Percentiles rank a stretch among this genome's conserved stretches.
Evolutionary conservation across 30 jellyfish, hydroid and myxozoan species (phyloP).

Genomic region (Sanderia malayensis): DNA sequence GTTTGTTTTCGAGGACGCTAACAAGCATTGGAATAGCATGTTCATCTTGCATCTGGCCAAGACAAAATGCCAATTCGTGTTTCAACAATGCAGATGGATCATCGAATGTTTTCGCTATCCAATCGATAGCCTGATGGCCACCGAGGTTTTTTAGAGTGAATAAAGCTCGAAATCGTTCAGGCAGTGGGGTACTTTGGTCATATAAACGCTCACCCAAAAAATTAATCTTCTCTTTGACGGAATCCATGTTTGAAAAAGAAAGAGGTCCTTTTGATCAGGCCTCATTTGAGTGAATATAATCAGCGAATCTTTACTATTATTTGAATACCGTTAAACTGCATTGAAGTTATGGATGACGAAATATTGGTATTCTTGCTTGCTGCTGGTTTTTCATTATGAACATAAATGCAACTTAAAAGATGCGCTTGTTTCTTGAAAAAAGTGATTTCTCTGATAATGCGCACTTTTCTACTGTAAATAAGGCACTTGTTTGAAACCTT

Average conservation of each 20-base stretch:
- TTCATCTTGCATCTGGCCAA: conserved; percentile 97
- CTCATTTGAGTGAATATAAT: not conserved
- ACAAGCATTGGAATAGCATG: conserved; percentile 54
- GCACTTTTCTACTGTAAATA: too few relatives aligned
- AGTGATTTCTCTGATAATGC: too few relatives aligned
- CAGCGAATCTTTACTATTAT: not conserved
- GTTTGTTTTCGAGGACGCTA: conserved; percentile 59
- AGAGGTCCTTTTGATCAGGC: too few relatives aligned
- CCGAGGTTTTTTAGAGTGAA: conserved; percentile 78
- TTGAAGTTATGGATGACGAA: not conserved
- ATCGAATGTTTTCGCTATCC: conserved; percentile 58
- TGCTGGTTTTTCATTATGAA: not conserved
- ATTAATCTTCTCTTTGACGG: conserved; percentile 33
- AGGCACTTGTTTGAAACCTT: too few relatives aligned
- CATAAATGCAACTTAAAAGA: too few relatives aligned
- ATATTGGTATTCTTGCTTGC: not conserved
- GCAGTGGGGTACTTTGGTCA: conserved; percentile 50
- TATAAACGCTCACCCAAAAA: conserved; percentile 52
- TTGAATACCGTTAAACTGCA: not conserved
- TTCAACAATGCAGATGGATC: conserved; percentile 94
- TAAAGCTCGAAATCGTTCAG: conserved; percentile 86
- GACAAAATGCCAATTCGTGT: conserved; percentile 98
- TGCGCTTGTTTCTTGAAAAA: too few relatives aligned
- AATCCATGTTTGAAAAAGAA: conserved; percentile 7
- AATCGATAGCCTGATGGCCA: conserved; percentile 62